A percentile compares a stretch with the other conserved stretches of the same genome.
phyloP scores from a whole-genome alignment of 2,888 invertebrate genomes.

The Celastrina argiolus region DNA sequence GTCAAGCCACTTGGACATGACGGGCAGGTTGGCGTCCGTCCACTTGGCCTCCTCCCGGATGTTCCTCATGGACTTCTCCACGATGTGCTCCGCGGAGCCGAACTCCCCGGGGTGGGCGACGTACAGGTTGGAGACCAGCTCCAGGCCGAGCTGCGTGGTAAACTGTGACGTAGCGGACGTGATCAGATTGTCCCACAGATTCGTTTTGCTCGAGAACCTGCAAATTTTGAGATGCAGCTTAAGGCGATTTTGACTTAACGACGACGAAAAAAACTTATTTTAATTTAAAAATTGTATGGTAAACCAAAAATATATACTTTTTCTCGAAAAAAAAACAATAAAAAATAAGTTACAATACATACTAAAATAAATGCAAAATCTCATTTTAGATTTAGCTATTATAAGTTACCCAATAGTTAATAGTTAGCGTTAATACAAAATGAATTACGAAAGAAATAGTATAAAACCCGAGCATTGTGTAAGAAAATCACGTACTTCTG shows the following conservation, averaged over 20 bases:
- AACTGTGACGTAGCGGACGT: conserved; percentile 86
- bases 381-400: too few species aligned
- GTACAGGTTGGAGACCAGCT: conserved; percentile 82
- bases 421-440: not conserved
- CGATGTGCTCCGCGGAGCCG: conserved; percentile 84
- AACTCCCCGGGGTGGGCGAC: conserved; percentile 81
- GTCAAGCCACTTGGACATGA: conserved; percentile 85
- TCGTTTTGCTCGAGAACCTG: conserved; percentile 83
- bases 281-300: too few species aligned
- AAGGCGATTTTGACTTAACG: too few species aligned
- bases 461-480: not conserved
- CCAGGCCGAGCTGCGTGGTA: conserved; percentile 84
- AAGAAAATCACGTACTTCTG: not conserved
- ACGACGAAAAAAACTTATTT: too few species aligned
- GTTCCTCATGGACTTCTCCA: conserved; percentile 84
- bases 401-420: too few species aligned
- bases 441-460: not conserved
- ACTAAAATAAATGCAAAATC: too few species aligned
- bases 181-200: conserved; percentile 86
- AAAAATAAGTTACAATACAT: too few species aligned
- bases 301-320: too few species aligned
- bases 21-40: conserved; percentile 86
- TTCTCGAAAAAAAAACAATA: too few species aligned
- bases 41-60: conserved; percentile 86
- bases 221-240: conserved; percentile 28